phyloP scores from a whole-genome alignment of 1,140 invertebrate genomes.

The Cherax quadricarinatus region DNA sequence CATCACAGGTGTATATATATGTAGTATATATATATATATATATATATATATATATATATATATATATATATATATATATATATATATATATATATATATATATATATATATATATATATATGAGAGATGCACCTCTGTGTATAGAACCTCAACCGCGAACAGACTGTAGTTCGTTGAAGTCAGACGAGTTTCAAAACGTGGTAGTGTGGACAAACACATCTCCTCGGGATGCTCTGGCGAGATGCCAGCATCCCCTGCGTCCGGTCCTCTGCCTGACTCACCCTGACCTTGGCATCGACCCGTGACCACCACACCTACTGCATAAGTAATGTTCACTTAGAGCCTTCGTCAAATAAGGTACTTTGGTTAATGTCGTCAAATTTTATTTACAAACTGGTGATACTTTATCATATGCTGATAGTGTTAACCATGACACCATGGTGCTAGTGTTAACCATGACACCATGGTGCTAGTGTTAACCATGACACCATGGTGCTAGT shows the following conservation, averaged over 20 bases:
- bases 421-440: too few relatives aligned
- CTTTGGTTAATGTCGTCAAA: background rate
- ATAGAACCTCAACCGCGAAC: background rate
- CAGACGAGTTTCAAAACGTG: background rate
- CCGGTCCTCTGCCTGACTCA: conserved; percentile 2
- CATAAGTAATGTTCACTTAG: background rate
- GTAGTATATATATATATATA: too few relatives aligned
- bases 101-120: too few relatives aligned
- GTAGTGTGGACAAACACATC: background rate
- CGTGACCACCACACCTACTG: background rate
- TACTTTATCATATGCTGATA: too few relatives aligned
- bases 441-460: too few relatives aligned
- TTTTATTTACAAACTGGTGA: background rate
- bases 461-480: too few relatives aligned
- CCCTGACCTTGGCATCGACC: conserved; percentile 23
- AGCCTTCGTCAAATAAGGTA: background rate
- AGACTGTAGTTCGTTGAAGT: background rate
- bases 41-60: too few relatives aligned
- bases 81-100: too few relatives aligned
- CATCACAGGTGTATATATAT: too few relatives aligned
- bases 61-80: too few relatives aligned
- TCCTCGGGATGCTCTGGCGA: background rate
- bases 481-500: too few relatives aligned
- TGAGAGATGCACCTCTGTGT: background rate
- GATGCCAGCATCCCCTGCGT: background rate